Evolutionary conservation across 2,888 invertebrate species (phyloP).

Genomic region (Tanytarsus gracilentus): DNA sequence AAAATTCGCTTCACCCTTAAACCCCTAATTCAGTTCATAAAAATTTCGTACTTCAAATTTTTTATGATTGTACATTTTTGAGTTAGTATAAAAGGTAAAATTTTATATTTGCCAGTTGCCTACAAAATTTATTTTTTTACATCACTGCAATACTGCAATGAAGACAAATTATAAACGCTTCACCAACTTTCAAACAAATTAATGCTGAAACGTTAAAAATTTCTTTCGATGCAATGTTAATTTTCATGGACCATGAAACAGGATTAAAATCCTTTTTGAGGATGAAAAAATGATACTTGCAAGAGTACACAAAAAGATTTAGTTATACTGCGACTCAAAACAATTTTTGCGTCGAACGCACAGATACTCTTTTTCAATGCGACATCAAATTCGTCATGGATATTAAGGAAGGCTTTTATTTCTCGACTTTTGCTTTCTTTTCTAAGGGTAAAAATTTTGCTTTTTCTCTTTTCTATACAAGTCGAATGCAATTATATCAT

Average conservation of each 20-base stretch:
- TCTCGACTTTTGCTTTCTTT: background rate
- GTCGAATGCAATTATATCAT: background rate
- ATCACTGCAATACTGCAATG: slow-evolving; percentile 4
- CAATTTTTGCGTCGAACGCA: too few species aligned
- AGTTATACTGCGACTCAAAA: too few species aligned
- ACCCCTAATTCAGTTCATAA: background rate
- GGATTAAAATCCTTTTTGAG: slow-evolving; percentile 2
- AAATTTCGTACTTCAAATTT: background rate
- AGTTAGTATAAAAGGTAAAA: background rate
- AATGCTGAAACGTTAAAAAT: background rate
- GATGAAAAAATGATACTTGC: background rate
- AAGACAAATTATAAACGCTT: background rate
- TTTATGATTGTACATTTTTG: background rate
- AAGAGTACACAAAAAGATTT: too few species aligned
- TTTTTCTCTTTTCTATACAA: background rate
- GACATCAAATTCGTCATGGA: slow-evolving; percentile 23
- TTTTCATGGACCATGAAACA: background rate
- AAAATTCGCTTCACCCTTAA: background rate
- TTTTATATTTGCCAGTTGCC: background rate
- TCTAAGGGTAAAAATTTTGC: background rate
- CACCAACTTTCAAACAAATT: background rate
- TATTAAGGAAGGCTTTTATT: slow-evolving; percentile 15
- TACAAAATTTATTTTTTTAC: too few species aligned
- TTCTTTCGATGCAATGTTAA: background rate
- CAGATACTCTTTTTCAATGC: slow-evolving; percentile 18